Evolutionary conservation across 2,113 vertebrate species (phyloP).

Genomic region (Oryctolagus cuniculus): mOryCun1.1 NC_091443.1:69496001-69496500

Average conservation of each 20-base stretch:
- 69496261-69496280: not conserved
- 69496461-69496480: not conserved
- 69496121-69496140: not conserved
- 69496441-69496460: not conserved
- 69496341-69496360: not conserved
- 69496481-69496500: not conserved
- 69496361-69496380: not conserved
- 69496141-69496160: not conserved
- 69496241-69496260: not conserved
- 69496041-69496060: too few species aligned
- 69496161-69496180: not conserved
- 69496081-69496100: too few species aligned
- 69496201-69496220: not conserved
- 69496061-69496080: too few species aligned
- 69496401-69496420: not conserved
- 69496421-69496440: not conserved
- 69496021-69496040: too few species aligned
- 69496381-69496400: not conserved
- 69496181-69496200: not conserved
- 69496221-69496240: not conserved
- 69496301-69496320: not conserved
- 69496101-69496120: not conserved
- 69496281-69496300: not conserved
- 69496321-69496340: not conserved
- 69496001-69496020: too few species aligned